Percentiles rank a stretch among this genome's conserved stretches.
Evolutionary conservation across 2,113 vertebrate genomes (phyloP).

Genomic region (Pogonocichla stellata): DNA sequence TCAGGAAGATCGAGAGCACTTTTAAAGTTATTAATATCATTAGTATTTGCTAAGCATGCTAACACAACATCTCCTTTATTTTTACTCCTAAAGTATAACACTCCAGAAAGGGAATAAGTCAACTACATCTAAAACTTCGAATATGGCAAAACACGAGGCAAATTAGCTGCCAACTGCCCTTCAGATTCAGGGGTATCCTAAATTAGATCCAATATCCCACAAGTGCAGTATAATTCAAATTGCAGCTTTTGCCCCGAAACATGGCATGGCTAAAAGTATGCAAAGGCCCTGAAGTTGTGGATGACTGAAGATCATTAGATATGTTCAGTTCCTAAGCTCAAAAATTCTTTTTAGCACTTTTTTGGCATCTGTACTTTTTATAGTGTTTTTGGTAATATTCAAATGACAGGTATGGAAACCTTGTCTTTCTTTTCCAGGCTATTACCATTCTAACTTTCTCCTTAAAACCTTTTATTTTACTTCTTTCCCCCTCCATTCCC

Average conservation of each 20-base stretch:
- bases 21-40: background rate
- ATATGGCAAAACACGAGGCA: background rate
- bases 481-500: rapidly evolving
- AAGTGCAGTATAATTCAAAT: background rate
- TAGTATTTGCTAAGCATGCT: background rate
- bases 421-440: background rate
- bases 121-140: background rate
- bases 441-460: background rate
- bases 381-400: background rate
- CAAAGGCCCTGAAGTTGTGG: background rate
- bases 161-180: background rate
- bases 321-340: background rate
- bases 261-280: background rate
- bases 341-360: background rate
- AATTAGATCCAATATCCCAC: background rate
- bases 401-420: background rate
- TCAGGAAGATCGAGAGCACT: background rate
- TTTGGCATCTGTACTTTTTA: background rate
- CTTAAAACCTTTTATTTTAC: background rate
- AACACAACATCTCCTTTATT: background rate
- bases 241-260: background rate
- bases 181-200: background rate
- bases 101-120: background rate
- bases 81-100: background rate
- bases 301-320: background rate